These are phyloP conservation scores for Premnoplex brunnescens DNA, from an alignment of 2,797 vertebrate genomes.

Conservation along the genomic window DNA sequence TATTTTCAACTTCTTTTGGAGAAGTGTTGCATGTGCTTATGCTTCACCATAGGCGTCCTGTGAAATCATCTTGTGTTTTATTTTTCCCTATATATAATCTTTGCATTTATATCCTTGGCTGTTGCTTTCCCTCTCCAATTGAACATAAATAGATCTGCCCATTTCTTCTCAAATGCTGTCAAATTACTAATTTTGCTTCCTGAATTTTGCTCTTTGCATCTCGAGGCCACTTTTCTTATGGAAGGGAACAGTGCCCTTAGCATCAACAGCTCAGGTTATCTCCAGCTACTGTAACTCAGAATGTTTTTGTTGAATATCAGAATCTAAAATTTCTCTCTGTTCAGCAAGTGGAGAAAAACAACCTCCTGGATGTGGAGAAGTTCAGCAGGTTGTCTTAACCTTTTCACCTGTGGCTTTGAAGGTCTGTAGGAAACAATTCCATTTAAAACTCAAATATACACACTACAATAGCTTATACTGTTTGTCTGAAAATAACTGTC, in stretches of 20 bases:
- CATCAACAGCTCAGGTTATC: slow-evolving; percentile 2
- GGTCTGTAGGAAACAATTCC: neutral
- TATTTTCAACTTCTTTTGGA: neutral
- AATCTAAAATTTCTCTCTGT: neutral
- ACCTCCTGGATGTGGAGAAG: neutral
- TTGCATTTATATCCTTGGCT: slow-evolving; percentile 3
- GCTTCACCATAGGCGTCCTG: neutral
- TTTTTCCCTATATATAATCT: neutral
- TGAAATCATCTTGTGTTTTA: neutral
- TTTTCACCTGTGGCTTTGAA: neutral
- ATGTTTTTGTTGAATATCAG: neutral
- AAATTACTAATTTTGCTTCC: slow-evolving; percentile 4
- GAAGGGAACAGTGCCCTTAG: neutral
- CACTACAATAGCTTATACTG: accelerated
- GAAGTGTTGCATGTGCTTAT: neutral
- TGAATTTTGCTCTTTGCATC: neutral
- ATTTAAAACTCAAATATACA: neutral
- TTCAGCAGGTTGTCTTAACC: neutral
- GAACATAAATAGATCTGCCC: neutral
- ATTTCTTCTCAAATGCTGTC: slow-evolving; percentile 1
- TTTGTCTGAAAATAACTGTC: neutral
- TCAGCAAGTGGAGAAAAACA: neutral
- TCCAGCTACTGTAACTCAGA: neutral
- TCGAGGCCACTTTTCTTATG: slow-evolving; percentile 16
- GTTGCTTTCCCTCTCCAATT: neutral